Conservation (phyloP, 2,888 invertebrate species). For the Lasius fuliginosus region DNA sequence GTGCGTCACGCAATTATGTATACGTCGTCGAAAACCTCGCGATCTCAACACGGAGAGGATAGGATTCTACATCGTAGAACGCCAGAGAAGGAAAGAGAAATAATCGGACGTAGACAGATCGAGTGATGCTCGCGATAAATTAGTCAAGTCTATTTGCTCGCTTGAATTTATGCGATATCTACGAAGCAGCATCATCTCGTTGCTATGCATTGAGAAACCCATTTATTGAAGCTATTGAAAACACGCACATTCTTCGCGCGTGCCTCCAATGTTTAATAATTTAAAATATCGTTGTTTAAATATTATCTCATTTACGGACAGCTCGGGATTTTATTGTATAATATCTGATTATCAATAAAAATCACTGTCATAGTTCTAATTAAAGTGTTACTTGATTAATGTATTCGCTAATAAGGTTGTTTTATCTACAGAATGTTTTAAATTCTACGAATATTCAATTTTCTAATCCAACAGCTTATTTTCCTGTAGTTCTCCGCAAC, state of each 20-base stretch:
- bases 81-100: background rate
- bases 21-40: background rate
- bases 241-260: background rate
- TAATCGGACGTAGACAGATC: background rate
- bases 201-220: background rate
- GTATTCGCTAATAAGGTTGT: conserved; percentile 1
- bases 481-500: background rate
- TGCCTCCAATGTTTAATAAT: background rate
- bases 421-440: background rate
- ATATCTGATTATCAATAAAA: background rate
- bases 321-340: background rate
- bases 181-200: background rate
- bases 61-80: background rate
- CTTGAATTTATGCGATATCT: conserved; percentile 5
- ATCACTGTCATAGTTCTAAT: background rate
- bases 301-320: background rate
- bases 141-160: conserved; percentile 31
- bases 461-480: background rate
- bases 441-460: background rate
- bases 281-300: background rate
- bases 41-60: background rate
- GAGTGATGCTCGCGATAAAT: background rate
- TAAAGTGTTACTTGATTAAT: conserved; percentile 13
- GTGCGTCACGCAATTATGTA: background rate
- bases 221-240: background rate